phyloP scores from a whole-genome alignment of 2,888 invertebrate species.

The Rhabditophanes sp. region DNA sequence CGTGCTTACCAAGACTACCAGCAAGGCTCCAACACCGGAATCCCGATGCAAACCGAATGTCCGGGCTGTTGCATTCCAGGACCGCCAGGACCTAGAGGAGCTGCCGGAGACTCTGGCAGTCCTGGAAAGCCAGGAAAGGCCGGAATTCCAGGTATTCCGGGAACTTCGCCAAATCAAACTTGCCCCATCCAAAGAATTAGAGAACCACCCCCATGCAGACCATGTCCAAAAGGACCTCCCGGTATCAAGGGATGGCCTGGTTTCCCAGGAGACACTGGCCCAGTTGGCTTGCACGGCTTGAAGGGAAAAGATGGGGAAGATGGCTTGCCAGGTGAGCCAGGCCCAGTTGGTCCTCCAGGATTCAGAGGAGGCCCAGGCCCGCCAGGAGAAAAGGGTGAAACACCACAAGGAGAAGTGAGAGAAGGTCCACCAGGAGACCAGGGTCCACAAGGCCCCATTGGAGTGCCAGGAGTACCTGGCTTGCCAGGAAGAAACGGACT shows the following conservation, averaged over 20 bases:
- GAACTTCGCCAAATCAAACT: conserved; percentile 43
- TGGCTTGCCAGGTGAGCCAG: conserved; percentile 34
- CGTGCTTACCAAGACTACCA: conserved; percentile 9
- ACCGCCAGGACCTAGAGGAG: conserved; percentile 41
- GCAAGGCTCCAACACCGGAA: conserved; percentile 23
- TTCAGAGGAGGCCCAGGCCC: conserved; percentile 38
- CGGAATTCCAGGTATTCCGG: conserved; percentile 37
- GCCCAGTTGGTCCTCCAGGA: conserved; percentile 28
- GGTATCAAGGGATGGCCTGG: conserved; percentile 45
- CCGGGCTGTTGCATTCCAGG: conserved; percentile 32
- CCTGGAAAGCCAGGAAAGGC: conserved; percentile 37
- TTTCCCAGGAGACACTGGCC: conserved; percentile 42
- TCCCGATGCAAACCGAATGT: conserved; percentile 40
- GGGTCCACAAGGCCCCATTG: conserved; percentile 37
- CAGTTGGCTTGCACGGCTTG: conserved; percentile 34
- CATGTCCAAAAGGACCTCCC: conserved; percentile 31
- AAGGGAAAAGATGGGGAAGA: conserved; percentile 42
- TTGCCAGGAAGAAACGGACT: conserved; percentile 39
- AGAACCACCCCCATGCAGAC: conserved; percentile 43
- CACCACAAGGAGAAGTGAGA: conserved; percentile 30
- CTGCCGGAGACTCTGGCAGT: conserved; percentile 33
- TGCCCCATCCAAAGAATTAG: conserved; percentile 35
- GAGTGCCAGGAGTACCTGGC: conserved; percentile 39
- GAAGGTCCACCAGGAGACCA: conserved; percentile 42
- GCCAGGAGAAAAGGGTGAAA: conserved; percentile 44